Base-by-base conservation (phyloP, 2,113 vertebrate species). In the Pyrgilauda ruficollis region DNA sequence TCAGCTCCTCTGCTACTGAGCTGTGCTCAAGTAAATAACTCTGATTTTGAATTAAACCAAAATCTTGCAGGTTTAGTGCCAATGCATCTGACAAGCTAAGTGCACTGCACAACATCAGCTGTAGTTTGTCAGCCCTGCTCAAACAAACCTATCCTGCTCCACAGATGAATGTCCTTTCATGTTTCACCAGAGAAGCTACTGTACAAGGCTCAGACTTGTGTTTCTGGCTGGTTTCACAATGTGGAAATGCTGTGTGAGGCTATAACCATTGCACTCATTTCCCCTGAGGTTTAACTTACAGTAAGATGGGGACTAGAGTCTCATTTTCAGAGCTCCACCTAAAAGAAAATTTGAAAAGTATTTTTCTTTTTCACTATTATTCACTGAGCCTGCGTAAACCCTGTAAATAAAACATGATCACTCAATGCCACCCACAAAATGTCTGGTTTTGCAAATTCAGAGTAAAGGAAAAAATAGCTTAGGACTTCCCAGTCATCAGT, bases 311-410 rank as follows among this genome's bases (percentile, higher is more conserved):
- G 55, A 84, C 28, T 49, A 17, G 58, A 74, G 72, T 96, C 82
- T 88, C 85, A 76, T 93, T 94, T 96, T 86, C 85, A 88, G 80
- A 88, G 82, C 41, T 27, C 33, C 63, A 61, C 22, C 84, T 20
- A 39, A 64, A 56, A 91, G 63, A 95, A 93, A 90, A 87, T 62
- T 1, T 61, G 49, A 90, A n/a, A 74, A 53, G 39, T 70, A 80
- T 67, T 96, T 64, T 86, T 84, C 53, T 90, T 72, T 94, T 93
- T 93, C 90, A 43, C 56, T 95, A 96, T 96, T 96, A 96, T 95
- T 96, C 94, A 96, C 81, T 53, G 15, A 30, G 43, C 23, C 63
- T 72, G 39, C 0, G 0, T 87, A 94, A 96, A 55, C 24, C 79
- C 73, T 16, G 11, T 83, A 94, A 80, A 90, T 87, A 90, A 88